phyloP scores from a whole-genome alignment of 2,113 vertebrate genomes.

The Laterallus jamaicensis region DNA sequence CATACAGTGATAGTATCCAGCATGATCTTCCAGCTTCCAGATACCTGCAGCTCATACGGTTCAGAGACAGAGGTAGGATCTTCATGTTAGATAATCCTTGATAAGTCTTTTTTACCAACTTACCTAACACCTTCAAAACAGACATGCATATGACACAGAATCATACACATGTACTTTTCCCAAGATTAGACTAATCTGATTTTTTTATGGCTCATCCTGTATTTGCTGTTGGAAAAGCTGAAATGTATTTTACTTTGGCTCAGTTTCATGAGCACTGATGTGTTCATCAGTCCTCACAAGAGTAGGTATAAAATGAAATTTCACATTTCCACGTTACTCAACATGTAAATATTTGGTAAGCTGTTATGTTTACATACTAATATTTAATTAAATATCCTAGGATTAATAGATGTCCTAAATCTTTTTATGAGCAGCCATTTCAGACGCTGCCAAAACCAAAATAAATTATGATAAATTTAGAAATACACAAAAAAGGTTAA shows the following conservation, averaged over 20 bases:
- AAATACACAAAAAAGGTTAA: slow-evolving; percentile 37
- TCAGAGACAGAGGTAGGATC: neutral
- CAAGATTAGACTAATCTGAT: neutral
- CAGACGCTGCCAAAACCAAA: slow-evolving; percentile 22
- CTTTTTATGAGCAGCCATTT: neutral
- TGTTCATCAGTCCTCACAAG: neutral
- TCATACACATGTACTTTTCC: neutral
- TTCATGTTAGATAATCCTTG: neutral
- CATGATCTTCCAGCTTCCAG: neutral
- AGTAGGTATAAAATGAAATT: neutral
- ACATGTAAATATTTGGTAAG: slow-evolving; percentile 38
- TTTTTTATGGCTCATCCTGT: neutral
- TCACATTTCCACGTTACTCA: neutral
- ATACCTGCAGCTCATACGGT: neutral
- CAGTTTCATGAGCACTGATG: neutral
- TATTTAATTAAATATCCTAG: slow-evolving; percentile 41
- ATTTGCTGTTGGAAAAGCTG: neutral
- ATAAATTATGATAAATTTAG: neutral
- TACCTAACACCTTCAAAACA: neutral
- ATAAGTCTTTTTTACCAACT: neutral
- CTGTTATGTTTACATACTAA: slow-evolving; percentile 34
- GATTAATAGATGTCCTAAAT: slow-evolving; percentile 27
- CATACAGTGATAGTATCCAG: neutral
- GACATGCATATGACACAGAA: neutral
- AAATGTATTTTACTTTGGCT: neutral